Percentiles rank a stretch among this genome's conserved stretches.
Evolutionary conservation across 64 coral and sea anemone species (phyloP).

Genomic region (Montipora cactus): DNA sequence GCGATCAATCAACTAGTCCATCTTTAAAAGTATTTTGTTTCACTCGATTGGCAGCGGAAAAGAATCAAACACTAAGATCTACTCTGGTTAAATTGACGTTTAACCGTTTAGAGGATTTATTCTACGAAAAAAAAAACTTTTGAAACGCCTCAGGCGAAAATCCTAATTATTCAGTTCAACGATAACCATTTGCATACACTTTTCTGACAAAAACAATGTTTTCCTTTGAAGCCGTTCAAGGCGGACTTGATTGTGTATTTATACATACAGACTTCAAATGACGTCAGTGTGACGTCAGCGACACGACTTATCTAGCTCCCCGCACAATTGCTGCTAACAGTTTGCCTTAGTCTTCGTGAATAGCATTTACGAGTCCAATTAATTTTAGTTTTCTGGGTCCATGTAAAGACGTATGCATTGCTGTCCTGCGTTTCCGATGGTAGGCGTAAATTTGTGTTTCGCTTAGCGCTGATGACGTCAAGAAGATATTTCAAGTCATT

Average conservation of each 20-base stretch:
- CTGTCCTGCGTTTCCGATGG: slow-evolving; percentile 16
- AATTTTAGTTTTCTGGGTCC: slow-evolving; percentile 39
- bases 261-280: slow-evolving; percentile 53
- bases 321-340: slow-evolving; percentile 27
- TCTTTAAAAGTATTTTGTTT: slow-evolving; percentile 53
- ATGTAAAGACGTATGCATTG: slow-evolving; percentile 45
- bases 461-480: slow-evolving; percentile 50
- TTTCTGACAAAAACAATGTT: slow-evolving; percentile 47
- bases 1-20: slow-evolving; percentile 47
- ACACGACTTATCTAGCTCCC: slow-evolving; percentile 22
- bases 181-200: slow-evolving; percentile 47
- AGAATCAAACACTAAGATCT: neutral
- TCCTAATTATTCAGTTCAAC: slow-evolving; percentile 5
- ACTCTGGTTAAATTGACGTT: neutral
- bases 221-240: slow-evolving; percentile 36
- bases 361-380: slow-evolving; percentile 59
- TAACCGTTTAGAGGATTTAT: neutral
- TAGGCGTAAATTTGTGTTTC: slow-evolving; percentile 50
- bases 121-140: neutral
- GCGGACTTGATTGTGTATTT: slow-evolving; percentile 51
- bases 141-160: slow-evolving; percentile 9
- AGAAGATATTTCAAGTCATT: slow-evolving; percentile 4
- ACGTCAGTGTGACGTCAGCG: slow-evolving; percentile 45
- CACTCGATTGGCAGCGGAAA: neutral
- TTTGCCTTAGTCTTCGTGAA: slow-evolving; percentile 15